These are phyloP conservation scores for Neodon shergylaensis DNA, from an alignment of 2,113 vertebrate genomes.

Conservation along the genomic window DNA sequence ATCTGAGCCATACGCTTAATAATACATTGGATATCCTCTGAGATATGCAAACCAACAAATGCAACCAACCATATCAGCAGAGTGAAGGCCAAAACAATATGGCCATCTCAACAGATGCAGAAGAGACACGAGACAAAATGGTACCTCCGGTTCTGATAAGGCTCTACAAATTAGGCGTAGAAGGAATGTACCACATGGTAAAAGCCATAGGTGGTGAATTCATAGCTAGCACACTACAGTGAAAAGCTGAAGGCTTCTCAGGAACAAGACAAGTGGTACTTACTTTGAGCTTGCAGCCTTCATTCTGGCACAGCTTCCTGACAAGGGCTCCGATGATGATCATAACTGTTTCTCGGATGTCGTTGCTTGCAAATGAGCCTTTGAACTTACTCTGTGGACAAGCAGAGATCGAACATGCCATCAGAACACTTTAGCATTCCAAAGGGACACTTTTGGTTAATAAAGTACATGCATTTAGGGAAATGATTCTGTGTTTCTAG, in stretches of 20 bases:
- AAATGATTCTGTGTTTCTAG: neutral
- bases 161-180: neutral
- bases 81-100: neutral
- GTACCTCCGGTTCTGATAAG: neutral
- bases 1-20: neutral
- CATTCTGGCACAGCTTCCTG: conserved; percentile 92
- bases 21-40: neutral
- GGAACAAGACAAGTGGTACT: conserved; percentile 74
- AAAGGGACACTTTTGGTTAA: neutral
- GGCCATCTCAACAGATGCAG: neutral
- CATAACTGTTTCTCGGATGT: conserved; percentile 95
- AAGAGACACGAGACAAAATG: neutral
- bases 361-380: conserved; percentile 89
- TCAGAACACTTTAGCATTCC: neutral
- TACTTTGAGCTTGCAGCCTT: conserved; percentile 93
- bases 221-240: neutral
- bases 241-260: neutral
- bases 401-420: conserved; percentile 33
- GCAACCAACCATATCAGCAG: neutral
- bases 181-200: neutral
- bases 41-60: neutral
- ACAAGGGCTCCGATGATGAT: conserved; percentile 94
- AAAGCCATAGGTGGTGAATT: neutral
- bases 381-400: conserved; percentile 89
- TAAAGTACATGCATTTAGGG: neutral